A percentile compares a stretch with the other conserved stretches of the same genome.
Conservation (phyloP, 2,113 vertebrate genomes). For the Aegotheles bennettii region DNA sequence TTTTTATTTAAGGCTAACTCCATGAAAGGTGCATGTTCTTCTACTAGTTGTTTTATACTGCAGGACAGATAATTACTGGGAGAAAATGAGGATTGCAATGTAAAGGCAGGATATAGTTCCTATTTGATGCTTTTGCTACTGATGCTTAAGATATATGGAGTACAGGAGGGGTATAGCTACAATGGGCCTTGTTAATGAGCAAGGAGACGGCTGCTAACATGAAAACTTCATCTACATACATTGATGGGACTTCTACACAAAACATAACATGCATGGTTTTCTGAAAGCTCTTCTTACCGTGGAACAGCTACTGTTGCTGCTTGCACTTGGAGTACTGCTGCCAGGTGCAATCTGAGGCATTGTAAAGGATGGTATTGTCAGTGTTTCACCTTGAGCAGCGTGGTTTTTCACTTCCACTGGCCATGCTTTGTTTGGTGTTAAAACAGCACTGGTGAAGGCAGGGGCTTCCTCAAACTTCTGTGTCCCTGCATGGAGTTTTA, state of each 20-base stretch:
- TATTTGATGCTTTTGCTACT: neutral
- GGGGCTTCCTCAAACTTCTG: conserved; percentile 80
- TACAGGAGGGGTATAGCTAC: neutral
- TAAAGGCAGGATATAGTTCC: neutral
- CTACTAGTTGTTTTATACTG: neutral
- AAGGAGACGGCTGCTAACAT: neutral
- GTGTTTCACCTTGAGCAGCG: conserved; percentile 57
- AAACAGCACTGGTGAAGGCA: conserved; percentile 68
- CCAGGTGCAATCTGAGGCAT: conserved; percentile 79
- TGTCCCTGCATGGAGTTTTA: conserved; percentile 68
- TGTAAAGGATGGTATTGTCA: conserved; percentile 74
- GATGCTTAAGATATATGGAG: neutral
- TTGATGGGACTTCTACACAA: neutral
- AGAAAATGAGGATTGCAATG: neutral
- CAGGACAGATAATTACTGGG: neutral
- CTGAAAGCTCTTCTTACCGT: conserved; percentile 75
- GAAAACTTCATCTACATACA: neutral
- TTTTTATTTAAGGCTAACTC: neutral
- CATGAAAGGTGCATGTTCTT: neutral
- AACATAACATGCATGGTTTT: neutral
- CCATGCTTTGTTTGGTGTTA: conserved; percentile 78
- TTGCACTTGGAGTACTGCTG: conserved; percentile 86
- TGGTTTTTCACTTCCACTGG: conserved; percentile 72
- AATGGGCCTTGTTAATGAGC: neutral
- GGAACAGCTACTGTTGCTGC: conserved; percentile 88